Percentiles rank a stretch among this genome's conserved stretches.
These are phyloP conservation scores for Drosophila nr. fundita DNA, from an alignment of 2,888 invertebrate species.

Conservation along the genomic window DNA sequence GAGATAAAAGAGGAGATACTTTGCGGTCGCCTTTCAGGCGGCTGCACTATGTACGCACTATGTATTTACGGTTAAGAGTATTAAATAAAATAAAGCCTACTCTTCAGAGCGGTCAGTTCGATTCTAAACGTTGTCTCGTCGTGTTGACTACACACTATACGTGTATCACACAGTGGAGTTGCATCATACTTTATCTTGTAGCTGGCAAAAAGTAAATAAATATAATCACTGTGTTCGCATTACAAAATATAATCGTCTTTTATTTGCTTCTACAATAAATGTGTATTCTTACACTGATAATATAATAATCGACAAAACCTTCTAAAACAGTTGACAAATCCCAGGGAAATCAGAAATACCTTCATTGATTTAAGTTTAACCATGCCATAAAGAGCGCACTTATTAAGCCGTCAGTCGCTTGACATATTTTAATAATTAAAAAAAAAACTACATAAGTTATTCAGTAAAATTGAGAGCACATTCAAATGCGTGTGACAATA, in stretches of 20 bases:
- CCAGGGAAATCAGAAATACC: background rate
- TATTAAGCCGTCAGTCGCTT: conserved; percentile 6
- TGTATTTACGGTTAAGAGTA: no score
- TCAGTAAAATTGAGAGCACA: background rate
- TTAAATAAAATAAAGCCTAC: no score
- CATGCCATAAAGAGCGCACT: background rate
- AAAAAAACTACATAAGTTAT: background rate
- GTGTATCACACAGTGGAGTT: background rate
- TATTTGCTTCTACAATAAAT: background rate
- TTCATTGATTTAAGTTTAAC: background rate
- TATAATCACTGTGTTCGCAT: background rate
- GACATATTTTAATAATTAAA: conserved; percentile 2
- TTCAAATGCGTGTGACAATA: background rate
- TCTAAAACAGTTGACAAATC: conserved; percentile 11
- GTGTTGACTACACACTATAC: no score
- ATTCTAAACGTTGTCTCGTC: no score
- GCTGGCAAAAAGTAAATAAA: background rate
- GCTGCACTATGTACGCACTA: no score
- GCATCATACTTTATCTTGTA: background rate
- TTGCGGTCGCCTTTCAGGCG: no score
- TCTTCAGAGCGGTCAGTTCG: no score
- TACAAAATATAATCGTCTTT: background rate
- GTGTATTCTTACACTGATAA: background rate
- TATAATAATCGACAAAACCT: background rate
- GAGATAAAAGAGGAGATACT: no score